phyloP scores from a whole-genome alignment of 2,888 invertebrate species.

The Zele albiditarsus region DNA sequence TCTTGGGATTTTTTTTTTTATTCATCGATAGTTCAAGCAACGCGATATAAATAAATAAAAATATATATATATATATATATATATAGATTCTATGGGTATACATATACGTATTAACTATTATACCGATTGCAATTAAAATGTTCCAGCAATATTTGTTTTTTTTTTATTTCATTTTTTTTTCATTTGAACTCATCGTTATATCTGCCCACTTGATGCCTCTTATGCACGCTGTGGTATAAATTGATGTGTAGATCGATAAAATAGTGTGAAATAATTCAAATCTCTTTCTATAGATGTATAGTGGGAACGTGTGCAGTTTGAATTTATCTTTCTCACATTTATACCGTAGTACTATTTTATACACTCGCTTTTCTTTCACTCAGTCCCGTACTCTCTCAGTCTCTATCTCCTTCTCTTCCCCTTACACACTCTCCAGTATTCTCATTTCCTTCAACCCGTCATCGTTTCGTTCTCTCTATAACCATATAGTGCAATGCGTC shows the following conservation, averaged over 20 bases:
- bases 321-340: background rate
- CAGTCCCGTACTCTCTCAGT: constrained; percentile 13
- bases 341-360: background rate
- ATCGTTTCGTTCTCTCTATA: constrained; percentile 39
- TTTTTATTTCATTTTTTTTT: background rate
- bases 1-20: constrained; percentile 11
- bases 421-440: constrained; percentile 11
- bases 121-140: background rate
- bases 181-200: background rate
- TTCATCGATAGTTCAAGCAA: background rate
- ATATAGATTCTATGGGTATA: background rate
- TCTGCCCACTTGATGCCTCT: background rate
- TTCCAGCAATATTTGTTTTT: background rate
- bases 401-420: constrained; percentile 12
- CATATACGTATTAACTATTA: background rate
- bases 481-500: constrained; percentile 46
- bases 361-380: constrained; percentile 24
- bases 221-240: background rate
- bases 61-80: background rate
- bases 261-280: constrained; percentile 25
- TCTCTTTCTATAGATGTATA: background rate
- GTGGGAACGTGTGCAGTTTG: constrained; percentile 10
- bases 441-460: constrained; percentile 21
- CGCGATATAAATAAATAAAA: background rate
- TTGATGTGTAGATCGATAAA: constrained; percentile 11